These are phyloP conservation scores for Chaetorhynchus papuensis DNA, from an alignment of 2,113 vertebrate species.

Conservation along the genomic window DNA sequence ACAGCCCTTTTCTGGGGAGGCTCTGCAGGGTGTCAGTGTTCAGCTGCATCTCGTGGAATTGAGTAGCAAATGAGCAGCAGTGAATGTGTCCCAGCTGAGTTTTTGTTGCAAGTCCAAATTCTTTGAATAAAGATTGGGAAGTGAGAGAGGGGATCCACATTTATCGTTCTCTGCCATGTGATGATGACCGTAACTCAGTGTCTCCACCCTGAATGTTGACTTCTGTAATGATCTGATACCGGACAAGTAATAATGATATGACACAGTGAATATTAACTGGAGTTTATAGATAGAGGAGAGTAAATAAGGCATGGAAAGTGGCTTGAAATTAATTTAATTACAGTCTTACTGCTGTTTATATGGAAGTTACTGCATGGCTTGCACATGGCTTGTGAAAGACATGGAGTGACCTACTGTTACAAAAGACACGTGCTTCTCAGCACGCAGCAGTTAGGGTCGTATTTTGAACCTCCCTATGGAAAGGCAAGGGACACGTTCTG, in stretches of 20 bases:
- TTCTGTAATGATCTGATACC: not conserved
- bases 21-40: not conserved
- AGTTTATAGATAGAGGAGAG: not conserved
- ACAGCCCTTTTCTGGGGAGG: not conserved
- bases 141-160: not conserved
- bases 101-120: not conserved
- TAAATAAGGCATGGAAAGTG: not conserved
- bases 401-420: not conserved
- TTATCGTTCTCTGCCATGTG: not conserved
- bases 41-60: not conserved
- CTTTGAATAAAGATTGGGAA: not conserved
- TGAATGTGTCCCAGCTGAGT: not conserved
- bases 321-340: not conserved
- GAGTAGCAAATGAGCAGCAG: not conserved
- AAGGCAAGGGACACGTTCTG: not conserved
- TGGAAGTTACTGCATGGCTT: not conserved
- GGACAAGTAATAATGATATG: not conserved
- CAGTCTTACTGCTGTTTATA: not conserved
- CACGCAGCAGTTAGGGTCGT: not conserved
- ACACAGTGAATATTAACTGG: not conserved
- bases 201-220: not conserved
- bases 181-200: not conserved
- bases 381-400: not conserved
- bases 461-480: not conserved
- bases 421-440: not conserved